Evolutionary conservation across 2,888 invertebrate genomes (phyloP).

Genomic region (Tetragonula carbonaria): DNA sequence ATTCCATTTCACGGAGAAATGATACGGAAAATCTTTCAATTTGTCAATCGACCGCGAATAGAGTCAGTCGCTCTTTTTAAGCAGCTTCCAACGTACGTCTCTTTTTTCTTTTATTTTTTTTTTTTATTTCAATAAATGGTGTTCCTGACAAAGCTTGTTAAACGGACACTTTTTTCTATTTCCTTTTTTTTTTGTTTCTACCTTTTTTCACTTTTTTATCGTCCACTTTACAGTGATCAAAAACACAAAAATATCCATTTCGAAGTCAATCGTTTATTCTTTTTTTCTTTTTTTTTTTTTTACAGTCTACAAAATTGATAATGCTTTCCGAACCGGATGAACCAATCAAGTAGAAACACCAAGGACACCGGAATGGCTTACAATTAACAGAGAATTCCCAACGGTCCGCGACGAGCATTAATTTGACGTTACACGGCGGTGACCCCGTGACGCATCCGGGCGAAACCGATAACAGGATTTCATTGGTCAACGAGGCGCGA

Average conservation of each 20-base stretch:
- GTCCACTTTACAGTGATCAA: background rate
- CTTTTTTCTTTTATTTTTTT: background rate
- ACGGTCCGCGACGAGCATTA: background rate
- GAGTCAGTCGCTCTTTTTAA: background rate
- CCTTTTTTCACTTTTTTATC: background rate
- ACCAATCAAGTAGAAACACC: background rate
- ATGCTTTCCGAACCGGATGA: background rate
- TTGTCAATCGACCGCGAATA: background rate
- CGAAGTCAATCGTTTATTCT: background rate
- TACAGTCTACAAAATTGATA: background rate
- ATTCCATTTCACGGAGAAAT: background rate
- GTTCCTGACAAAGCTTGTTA: background rate
- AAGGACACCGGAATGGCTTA: background rate
- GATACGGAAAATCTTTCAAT: conserved; percentile 17
- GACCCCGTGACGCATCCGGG: background rate
- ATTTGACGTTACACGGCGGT: background rate
- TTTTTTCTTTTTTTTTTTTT: too few species aligned
- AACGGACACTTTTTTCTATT: background rate
- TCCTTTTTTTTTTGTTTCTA: background rate
- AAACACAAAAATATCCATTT: background rate
- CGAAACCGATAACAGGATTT: conserved; percentile 19
- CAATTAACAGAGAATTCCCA: background rate
- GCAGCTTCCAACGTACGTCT: too few species aligned
- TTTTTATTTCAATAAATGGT: background rate
- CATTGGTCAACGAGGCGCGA: background rate